phyloP scores from a whole-genome alignment of 2,797 vertebrate species.

The Pseudomugil gertrudae region DNA sequence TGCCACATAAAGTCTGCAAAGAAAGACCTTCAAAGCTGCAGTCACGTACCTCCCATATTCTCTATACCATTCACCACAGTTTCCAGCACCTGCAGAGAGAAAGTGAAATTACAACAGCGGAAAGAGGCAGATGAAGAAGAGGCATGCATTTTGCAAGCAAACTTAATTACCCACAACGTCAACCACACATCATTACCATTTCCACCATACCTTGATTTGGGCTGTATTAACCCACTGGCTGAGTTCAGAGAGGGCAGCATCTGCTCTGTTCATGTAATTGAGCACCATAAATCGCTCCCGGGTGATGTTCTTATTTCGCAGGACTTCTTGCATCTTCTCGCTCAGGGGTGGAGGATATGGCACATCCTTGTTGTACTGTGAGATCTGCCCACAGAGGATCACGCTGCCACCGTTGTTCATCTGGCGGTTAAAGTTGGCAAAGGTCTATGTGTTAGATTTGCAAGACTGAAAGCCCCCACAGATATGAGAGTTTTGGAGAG shows the following conservation, averaged over 20 bases:
- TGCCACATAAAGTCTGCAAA: background rate
- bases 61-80: conserved; percentile 88
- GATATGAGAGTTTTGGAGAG: no score
- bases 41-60: conserved; percentile 91
- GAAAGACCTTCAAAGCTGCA: background rate
- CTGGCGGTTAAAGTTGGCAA: conserved; percentile 64
- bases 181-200: conserved; percentile 20
- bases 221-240: conserved; percentile 88
- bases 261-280: conserved; percentile 86
- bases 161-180: conserved; percentile 6
- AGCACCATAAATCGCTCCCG: conserved; percentile 93
- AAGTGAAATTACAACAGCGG: conserved; percentile 3
- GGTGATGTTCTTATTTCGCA: conserved; percentile 83
- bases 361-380: conserved; percentile 95
- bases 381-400: conserved; percentile 95
- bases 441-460: background rate
- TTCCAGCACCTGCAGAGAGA: conserved; percentile 87
- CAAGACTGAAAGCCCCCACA: background rate
- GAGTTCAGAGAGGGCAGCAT: conserved; percentile 83
- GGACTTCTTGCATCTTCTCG: conserved; percentile 77
- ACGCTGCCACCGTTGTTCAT: conserved; percentile 91
- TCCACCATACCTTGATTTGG: conserved; percentile 87
- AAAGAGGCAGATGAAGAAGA: background rate
- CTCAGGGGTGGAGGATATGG: conserved; percentile 91
- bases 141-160: conserved; percentile 2